Base-by-base conservation (phyloP, 92 coral and sea anemone species). In the Phenganax marumi region DNA sequence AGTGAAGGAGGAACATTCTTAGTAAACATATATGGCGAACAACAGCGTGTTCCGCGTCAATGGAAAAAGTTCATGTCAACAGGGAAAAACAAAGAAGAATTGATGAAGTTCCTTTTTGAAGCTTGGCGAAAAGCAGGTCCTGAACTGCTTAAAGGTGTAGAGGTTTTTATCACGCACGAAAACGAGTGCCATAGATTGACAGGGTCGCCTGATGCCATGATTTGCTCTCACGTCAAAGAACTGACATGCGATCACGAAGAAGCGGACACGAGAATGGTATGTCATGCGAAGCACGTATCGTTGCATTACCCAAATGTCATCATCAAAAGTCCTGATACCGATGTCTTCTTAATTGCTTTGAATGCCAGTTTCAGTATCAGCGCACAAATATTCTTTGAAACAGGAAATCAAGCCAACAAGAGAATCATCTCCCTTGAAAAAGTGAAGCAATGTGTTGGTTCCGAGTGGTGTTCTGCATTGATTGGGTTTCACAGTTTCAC, bases 101-200 rank as follows among this genome's bases (percentile, higher is more conserved):
- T 86, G 53, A 55, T 86, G 77, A 76, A 68, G 24, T 87, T 83
- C 71, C 56, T 87, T 56, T 77, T 87, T 54, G 84, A 82, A 26
- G 84, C 76, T 86, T 87, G 87, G 84, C 76, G 72, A 68, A 24
- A 79, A 76, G 61, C 81, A 22, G 26, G 76, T 87, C 81, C 75
- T 56, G 17, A 68, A 63, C 73, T 70, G 50, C 89, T 80, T 57
- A 46, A 80, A 53, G 85, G 68, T 81, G 80, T 76, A 47, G 73
- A 75, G 50, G 82, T 84, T 46, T 64, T 74, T 9, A 73, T 58
- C n/a, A 84, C 87, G 63, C 68, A 72, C 55, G 83, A 74, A 39
- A 21, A 75, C 74, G 48, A 22, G 13, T 84, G 87, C 84, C 79
- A 75, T 25, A 76, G 65, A 76, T n/a, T 84, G 25, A 84, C 80